phyloP scores from a whole-genome alignment of 2,113 vertebrate species.

The Vimba vimba region DNA sequence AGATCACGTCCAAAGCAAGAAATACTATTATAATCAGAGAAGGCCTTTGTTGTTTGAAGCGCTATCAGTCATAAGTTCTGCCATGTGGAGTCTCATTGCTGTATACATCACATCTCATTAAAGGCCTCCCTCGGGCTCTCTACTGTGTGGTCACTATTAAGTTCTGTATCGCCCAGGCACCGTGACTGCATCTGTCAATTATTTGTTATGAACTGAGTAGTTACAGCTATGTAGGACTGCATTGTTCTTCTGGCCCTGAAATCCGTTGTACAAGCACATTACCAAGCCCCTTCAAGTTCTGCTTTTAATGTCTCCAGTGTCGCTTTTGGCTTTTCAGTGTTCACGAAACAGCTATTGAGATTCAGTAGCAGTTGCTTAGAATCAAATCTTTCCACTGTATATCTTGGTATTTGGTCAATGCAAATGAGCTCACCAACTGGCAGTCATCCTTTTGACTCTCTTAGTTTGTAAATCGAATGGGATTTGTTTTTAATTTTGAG shows the following conservation, averaged over 20 bases:
- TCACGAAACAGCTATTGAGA: background rate
- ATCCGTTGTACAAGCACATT: background rate
- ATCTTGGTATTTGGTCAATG: background rate
- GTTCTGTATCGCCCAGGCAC: background rate
- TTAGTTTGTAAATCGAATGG: background rate
- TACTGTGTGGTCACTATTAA: background rate
- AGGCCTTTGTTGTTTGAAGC: background rate
- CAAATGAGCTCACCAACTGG: conserved; percentile 6
- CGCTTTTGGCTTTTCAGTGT: background rate
- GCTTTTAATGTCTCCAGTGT: background rate
- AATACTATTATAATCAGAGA: background rate
- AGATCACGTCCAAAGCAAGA: background rate
- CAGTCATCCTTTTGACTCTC: background rate
- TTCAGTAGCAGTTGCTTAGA: conserved; percentile 3
- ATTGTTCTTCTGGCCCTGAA: background rate
- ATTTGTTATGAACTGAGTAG: background rate
- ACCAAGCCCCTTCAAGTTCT: background rate
- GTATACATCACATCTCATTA: background rate
- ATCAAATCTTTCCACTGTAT: conserved; percentile 3
- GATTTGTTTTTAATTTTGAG: background rate
- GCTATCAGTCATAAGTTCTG: background rate
- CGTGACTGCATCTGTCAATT: background rate
- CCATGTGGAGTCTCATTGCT: background rate
- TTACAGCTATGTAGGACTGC: background rate
- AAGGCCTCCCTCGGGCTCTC: background rate